Percentiles rank a stretch among this genome's conserved stretches.
Conservation (phyloP, 2,888 invertebrate species). For the Acleris holmiana region DNA sequence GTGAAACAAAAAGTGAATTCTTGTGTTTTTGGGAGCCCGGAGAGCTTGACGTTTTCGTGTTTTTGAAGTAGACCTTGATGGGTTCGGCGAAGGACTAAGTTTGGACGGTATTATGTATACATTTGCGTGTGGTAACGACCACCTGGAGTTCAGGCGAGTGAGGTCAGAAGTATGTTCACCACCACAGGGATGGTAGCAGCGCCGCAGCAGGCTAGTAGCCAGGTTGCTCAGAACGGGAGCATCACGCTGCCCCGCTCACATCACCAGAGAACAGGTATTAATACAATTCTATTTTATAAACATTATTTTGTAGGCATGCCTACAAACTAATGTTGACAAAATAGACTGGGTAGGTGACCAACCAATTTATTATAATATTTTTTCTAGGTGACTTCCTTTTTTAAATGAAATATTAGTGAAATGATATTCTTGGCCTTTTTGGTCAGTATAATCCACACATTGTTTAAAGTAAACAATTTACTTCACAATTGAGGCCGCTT, state of each 20-base stretch:
- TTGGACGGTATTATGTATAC: constrained; percentile 73
- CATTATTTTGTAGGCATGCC: neutral
- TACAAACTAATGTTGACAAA: too few species aligned
- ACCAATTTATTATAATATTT: too few species aligned
- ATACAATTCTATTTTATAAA: neutral
- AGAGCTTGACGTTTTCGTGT: constrained; percentile 39
- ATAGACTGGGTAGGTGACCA: too few species aligned
- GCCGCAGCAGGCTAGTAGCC: constrained; percentile 74
- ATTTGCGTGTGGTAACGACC: constrained; percentile 70
- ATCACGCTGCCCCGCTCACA: constrained; percentile 78
- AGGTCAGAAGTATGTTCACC: constrained; percentile 57
- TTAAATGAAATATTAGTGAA: too few species aligned
- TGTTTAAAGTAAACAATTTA: too few species aligned
- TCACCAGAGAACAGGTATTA: constrained; percentile 77
- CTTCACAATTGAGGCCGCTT: too few species aligned
- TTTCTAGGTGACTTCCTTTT: too few species aligned
- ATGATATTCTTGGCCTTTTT: too few species aligned
- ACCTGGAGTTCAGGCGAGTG: constrained; percentile 73
- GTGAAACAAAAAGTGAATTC: constrained; percentile 53
- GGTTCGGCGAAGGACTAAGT: constrained; percentile 50
- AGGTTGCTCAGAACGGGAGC: constrained; percentile 77
- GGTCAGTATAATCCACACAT: too few species aligned
- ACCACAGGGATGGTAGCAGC: constrained; percentile 78
- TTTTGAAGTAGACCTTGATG: constrained; percentile 44
- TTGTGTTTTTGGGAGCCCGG: constrained; percentile 33